Evolutionary conservation across 2,113 vertebrate genomes (phyloP), one percentile per base, ranked within the genome.

Genomic region (Promerops cafer): DNA sequence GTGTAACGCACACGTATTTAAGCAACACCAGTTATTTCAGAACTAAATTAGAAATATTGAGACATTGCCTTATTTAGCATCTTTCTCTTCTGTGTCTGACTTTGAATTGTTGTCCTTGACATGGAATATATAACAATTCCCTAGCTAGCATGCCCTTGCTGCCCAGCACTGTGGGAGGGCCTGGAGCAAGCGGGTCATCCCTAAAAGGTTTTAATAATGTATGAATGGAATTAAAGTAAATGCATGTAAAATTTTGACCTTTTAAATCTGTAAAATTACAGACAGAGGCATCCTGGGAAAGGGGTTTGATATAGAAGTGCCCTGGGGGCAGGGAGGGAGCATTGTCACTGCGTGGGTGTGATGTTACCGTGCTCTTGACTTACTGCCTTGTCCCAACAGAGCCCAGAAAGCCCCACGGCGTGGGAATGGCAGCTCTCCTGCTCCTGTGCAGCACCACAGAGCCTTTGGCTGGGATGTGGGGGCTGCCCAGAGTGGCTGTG

Each of bases 51-150:
- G 76, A 74, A 70, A 31, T 60, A 54, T 21, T 52, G 28, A 60
- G 30, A 12, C 16, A 6, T 57, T 28, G 22, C 75, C 8, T 59
- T 63, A 66, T 86, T 91, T 88, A 94, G 68, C 39, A 60, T 70
- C 52, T 82, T 42, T 42, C 21, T 78, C 8, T 50, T 74, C 35
- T 22, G 16, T 74, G 45, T 31, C 77, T 79, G 89, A 82, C 61
- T 87, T 93, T 79, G 52, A 90, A 10, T 40, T 64, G 37, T 64
- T 93, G 61, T 93, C 87, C 95, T 96, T 96, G 93, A 90, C 75
- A 19, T 23, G 42, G 57, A 87, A 82, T 75, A 71, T 9, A 12
- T 56, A 60, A 27, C 13, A 61, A 64, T 66, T 93, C 72, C 85
- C 61, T 37, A 24, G 59, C 13, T 35, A 30, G 39, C 8, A 1